These are phyloP conservation scores for Osmerus eperlanus DNA, from an alignment of 2,113 vertebrate species.

Conservation along the genomic window DNA sequence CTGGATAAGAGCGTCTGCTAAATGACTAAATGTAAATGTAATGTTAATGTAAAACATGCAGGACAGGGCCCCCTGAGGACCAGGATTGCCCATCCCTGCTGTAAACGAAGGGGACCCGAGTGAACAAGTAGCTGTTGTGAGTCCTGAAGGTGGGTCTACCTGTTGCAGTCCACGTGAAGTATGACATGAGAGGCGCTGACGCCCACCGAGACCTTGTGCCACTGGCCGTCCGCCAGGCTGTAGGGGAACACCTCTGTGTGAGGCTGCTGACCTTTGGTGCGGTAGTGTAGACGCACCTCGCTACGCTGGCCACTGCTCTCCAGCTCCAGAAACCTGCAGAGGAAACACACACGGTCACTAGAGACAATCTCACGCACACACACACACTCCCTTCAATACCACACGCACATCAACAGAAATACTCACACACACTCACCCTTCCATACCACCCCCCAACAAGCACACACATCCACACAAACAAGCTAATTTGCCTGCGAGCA, in stretches of 20 bases:
- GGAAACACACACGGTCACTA: not conserved
- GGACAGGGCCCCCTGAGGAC: no score
- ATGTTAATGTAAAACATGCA: no score
- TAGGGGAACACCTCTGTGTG: conserved; percentile 96
- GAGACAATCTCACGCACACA: not conserved
- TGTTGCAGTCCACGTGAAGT: conserved; percentile 94
- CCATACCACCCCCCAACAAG: no score
- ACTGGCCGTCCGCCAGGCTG: conserved; percentile 91
- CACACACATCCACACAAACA: no score
- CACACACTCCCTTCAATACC: not conserved
- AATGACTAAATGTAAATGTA: no score
- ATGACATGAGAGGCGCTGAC: conserved; percentile 93
- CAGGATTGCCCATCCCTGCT: no score
- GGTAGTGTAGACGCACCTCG: conserved; percentile 93
- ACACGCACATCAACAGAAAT: not conserved
- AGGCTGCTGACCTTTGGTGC: conserved; percentile 80
- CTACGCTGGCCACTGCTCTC: conserved; percentile 97
- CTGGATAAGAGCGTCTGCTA: no score
- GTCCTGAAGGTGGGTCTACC: conserved; percentile 68
- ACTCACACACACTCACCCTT: no score
- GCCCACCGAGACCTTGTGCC: conserved; percentile 93
- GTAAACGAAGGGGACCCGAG: no score
- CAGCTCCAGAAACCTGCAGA: conserved; percentile 87
- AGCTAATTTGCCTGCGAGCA: no score
- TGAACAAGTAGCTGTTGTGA: not conserved